Percentiles rank a stretch among this genome's conserved stretches.
These are phyloP conservation scores for Diglossa cyanea DNA, from an alignment of 2,797 vertebrate species.

Conservation along the genomic window DNA sequence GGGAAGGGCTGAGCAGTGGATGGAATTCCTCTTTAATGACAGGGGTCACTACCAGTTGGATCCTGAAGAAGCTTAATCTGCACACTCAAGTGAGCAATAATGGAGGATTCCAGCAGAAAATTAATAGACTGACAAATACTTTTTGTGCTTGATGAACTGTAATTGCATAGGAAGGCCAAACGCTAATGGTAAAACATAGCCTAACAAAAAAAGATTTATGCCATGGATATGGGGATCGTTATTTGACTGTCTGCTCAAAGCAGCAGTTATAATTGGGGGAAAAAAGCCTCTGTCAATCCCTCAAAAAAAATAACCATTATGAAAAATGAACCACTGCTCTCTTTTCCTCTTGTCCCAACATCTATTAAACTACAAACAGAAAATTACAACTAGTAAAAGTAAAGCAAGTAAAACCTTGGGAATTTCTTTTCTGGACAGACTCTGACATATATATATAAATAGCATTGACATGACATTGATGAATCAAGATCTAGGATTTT, in stretches of 20 bases:
- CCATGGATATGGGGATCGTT: neutral
- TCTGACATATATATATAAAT: neutral
- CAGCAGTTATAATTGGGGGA: neutral
- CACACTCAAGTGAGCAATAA: constrained; percentile 27
- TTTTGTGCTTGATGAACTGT: constrained; percentile 53
- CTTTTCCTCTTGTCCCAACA: neutral
- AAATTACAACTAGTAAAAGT: neutral
- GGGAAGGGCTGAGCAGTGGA: neutral
- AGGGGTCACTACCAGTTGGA: constrained; percentile 9
- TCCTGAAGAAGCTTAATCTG: neutral
- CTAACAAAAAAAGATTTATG: constrained; percentile 43
- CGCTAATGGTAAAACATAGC: constrained; percentile 11
- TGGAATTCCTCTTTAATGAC: constrained; percentile 17
- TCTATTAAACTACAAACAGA: neutral
- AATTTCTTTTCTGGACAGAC: neutral
- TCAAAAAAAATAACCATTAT: neutral
- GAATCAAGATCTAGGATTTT: neutral
- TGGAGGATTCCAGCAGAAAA: constrained; percentile 55
- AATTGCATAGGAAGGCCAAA: constrained; percentile 58
- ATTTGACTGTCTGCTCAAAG: constrained; percentile 35
- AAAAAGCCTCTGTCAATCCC: neutral
- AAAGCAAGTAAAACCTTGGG: neutral
- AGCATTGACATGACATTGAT: neutral
- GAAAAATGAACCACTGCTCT: neutral
- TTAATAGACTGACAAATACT: constrained; percentile 57